Evolutionary conservation across 2,113 vertebrate genomes (phyloP), one percentile per base, ranked within the genome.

Genomic region (Silurus asotus): DNA sequence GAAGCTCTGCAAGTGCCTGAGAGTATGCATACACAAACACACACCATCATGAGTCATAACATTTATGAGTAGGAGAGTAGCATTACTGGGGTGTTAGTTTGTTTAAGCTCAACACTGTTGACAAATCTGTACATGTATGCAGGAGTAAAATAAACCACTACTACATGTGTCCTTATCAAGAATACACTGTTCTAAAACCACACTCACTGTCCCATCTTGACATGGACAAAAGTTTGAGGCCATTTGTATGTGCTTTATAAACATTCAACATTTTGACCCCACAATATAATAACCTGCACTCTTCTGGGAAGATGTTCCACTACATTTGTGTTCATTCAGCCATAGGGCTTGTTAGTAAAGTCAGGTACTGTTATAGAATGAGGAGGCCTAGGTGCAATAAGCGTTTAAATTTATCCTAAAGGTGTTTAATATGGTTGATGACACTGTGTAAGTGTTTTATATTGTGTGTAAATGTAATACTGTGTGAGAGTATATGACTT

Each of bases 51-150:
- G 37, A 53, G 28, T 37, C 37, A 37, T 77, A 84, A 17, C 82
- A 58, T 48, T 65, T 67, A 84, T 87, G 77, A 77, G 82, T 67
- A 84, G 84, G 69, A 82, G 5, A 81, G 45, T 28, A 14, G 84
- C 77, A 77, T 74, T 11, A 62, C 84, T 74, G 64, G 55, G 58
- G 85, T 69, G 13, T 23, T 69, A 81, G 58, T 64, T 61, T 78
- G 70, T 80, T 67, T 64, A 48, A 49, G 62, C 74, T 80, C 67
- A 28, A 76, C 37, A 23, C 67, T 62, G 83, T 64, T 78, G 76
- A 56, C 25, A 48, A 82, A 81, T 81, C 76, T 83, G 61, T 82
- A 19, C 79, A 49, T 17, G 28, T 58, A 76, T 78, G 77, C 45
- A 51, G 23, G 6, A 20, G 82, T 62, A 2, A 76, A 80, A 84